Conservation (phyloP, 1,140 invertebrate species). For the Diuraphis noxia region DNA sequence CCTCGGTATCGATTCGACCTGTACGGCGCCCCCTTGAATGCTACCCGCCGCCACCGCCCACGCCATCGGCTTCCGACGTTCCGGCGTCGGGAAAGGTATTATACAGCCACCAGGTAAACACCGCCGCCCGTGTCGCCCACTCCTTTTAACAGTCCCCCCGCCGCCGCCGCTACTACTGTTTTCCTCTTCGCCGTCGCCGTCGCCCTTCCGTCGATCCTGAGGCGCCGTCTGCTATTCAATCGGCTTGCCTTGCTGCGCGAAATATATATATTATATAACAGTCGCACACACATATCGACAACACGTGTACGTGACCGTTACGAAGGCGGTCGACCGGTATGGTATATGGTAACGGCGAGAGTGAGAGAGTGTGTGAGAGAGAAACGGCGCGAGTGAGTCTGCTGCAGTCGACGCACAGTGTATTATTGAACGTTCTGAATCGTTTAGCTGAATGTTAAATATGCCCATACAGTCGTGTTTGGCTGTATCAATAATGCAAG, state of each 20-base stretch:
- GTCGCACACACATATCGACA: constrained; percentile 8
- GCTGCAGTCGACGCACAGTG: neutral
- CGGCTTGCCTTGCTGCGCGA: neutral
- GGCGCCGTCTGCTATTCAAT: constrained; percentile 31
- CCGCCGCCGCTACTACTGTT: neutral
- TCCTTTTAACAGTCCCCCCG: neutral
- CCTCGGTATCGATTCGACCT: constrained; percentile 52
- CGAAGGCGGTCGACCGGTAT: neutral
- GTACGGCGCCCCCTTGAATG: constrained; percentile 30
- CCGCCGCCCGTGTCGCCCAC: neutral
- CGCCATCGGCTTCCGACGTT: constrained; percentile 43
- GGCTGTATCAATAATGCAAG: neutral
- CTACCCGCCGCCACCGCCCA: neutral
- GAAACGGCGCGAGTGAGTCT: too few species aligned
- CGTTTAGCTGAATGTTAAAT: constrained; percentile 16
- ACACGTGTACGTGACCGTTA: constrained; percentile 38
- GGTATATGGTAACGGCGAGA: neutral
- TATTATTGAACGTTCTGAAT: constrained; percentile 25
- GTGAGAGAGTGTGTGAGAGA: too few species aligned
- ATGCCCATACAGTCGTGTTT: neutral
- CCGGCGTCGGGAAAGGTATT: constrained; percentile 48
- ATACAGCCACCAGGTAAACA: constrained; percentile 49
- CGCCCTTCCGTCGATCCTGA: neutral
- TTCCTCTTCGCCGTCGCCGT: too few species aligned
- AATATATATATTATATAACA: constrained; percentile 2